phyloP scores from a whole-genome alignment of 2,797 vertebrate species.

The Hydrolagus colliei region DNA sequence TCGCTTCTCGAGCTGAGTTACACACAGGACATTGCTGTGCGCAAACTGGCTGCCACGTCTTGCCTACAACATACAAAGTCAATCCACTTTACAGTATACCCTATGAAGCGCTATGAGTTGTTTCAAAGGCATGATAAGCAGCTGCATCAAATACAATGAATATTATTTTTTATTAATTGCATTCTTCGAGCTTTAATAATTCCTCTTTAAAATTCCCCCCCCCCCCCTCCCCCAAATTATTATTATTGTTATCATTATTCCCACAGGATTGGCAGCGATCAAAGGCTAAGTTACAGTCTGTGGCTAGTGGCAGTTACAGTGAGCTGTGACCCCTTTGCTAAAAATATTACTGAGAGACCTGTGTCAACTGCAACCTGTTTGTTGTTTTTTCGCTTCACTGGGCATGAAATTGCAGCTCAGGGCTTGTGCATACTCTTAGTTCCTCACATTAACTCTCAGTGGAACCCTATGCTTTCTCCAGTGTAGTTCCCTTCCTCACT shows the following conservation, averaged over 20 bases:
- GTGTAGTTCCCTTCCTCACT: too few relatives aligned
- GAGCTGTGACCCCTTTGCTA: neutral
- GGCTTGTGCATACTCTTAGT: neutral
- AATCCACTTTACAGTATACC: too few relatives aligned
- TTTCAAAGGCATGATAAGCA: too few relatives aligned
- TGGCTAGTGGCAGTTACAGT: neutral
- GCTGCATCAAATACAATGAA: too few relatives aligned
- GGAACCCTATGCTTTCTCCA: neutral
- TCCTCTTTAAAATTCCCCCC: neutral
- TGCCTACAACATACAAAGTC: too few relatives aligned
- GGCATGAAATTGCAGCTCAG: neutral
- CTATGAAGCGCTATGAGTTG: too few relatives aligned
- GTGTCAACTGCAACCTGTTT: neutral
- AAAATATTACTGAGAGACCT: neutral
- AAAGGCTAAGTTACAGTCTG: neutral
- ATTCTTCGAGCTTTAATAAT: neutral
- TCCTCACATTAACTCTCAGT: neutral
- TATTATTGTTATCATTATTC: neutral
- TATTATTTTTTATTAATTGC: too few relatives aligned
- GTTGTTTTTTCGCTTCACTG: constrained; percentile 8
- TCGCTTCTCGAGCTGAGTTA: too few relatives aligned
- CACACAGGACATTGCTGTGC: too few relatives aligned
- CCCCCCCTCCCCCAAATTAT: neutral
- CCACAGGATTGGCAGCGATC: neutral
- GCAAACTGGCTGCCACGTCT: too few relatives aligned